Evolutionary conservation across 2,888 invertebrate species (phyloP).

Genomic region (Orchesella flavescens): DNA sequence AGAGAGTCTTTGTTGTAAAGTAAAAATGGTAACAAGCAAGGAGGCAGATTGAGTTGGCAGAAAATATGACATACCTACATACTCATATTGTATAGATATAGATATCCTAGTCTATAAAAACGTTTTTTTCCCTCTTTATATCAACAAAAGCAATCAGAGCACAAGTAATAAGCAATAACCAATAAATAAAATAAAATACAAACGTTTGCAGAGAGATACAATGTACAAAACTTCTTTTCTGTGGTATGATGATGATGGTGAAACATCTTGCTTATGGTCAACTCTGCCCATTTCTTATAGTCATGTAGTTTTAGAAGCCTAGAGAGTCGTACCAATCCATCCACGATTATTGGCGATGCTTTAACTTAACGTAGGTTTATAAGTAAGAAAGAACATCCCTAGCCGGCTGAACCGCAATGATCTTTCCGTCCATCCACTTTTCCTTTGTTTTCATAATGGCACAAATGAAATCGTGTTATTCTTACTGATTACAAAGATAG

Average conservation of each 20-base stretch:
- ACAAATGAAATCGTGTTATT: constrained; percentile 5
- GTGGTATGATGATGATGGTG: too few species aligned
- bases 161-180: constrained; percentile 14
- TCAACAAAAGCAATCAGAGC: constrained; percentile 44
- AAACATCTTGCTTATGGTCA: too few species aligned
- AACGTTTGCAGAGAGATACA: background rate
- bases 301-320: too few species aligned
- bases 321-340: too few species aligned
- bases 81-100: too few species aligned
- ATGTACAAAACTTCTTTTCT: background rate
- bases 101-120: too few species aligned
- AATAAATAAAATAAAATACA: constrained; percentile 8
- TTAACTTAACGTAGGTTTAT: too few species aligned
- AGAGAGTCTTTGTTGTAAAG: constrained; percentile 27
- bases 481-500: background rate
- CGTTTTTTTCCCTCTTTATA: constrained; percentile 4
- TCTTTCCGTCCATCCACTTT: background rate
- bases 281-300: too few species aligned
- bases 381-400: background rate
- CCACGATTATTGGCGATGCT: too few species aligned
- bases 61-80: background rate
- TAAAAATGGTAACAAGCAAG: background rate
- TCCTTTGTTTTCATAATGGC: constrained; percentile 10
- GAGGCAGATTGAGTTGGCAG: background rate
- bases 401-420: background rate